These are phyloP conservation scores for Carcharodon carcharias DNA, from an alignment of 2,797 vertebrate genomes.

Conservation along the genomic window DNA sequence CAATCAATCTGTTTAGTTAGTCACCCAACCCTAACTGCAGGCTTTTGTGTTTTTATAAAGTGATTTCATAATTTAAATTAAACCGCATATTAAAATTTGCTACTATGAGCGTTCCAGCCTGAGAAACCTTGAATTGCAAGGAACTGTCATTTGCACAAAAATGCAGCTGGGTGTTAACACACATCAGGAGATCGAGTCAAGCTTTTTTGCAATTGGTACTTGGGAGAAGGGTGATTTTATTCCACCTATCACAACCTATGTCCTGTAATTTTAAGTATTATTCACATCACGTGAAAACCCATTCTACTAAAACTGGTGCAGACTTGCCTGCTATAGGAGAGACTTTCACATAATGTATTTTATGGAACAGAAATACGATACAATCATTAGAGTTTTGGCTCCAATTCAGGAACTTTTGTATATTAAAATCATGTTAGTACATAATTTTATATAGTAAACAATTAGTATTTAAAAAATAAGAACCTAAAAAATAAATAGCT, in stretches of 20 bases:
- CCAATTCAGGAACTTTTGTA: constrained; percentile 1
- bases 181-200: constrained; percentile 36
- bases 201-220: constrained; percentile 30
- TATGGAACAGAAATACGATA: constrained; percentile 1
- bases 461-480: not conserved
- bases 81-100: not conserved
- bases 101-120: not conserved
- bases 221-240: constrained; percentile 35
- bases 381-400: not conserved
- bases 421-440: not conserved
- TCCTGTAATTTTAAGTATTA: constrained; percentile 6
- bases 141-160: constrained; percentile 22
- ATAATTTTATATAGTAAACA: not conserved
- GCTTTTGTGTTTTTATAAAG: not conserved
- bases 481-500: not conserved
- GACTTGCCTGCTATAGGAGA: not conserved
- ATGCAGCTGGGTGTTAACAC: constrained; percentile 31
- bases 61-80: constrained; percentile 22
- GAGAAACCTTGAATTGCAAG: constrained; percentile 24
- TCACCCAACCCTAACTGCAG: not conserved
- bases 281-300: not conserved
- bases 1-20: not conserved
- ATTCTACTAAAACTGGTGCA: constrained; percentile 8
- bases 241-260: constrained; percentile 28
- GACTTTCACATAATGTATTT: not conserved